A percentile compares a stretch with the other conserved stretches of the same genome.
Conservation (phyloP, 2,888 invertebrate genomes). For the Camponotus fellah region DNA sequence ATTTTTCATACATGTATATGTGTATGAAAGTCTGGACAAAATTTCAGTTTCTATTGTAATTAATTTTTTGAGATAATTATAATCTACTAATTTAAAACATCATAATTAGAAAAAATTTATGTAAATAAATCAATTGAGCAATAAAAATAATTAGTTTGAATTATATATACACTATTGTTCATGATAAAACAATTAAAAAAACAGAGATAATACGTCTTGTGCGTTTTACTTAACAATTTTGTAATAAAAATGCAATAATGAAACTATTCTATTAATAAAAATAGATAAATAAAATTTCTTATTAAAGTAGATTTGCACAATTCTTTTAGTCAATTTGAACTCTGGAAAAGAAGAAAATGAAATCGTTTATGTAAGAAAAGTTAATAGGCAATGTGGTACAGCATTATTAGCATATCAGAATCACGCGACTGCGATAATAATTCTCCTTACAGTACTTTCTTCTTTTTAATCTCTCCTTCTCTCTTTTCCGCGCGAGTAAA, state of each 20-base stretch:
- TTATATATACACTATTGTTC: not conserved
- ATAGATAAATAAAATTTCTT: not conserved
- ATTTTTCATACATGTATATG: not conserved
- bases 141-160: not conserved
- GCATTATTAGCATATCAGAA: constrained; percentile 2
- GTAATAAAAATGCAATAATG: not conserved
- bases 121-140: not conserved
- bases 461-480: constrained; percentile 49
- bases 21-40: not conserved
- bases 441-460: constrained; percentile 58
- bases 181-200: not conserved
- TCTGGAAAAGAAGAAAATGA: constrained; percentile 24
- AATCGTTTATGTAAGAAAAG: constrained; percentile 29
- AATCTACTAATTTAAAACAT: not conserved
- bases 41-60: not conserved
- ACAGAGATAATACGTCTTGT: too few relatives aligned
- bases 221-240: not conserved
- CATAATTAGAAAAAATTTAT: not conserved
- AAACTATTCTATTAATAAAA: not conserved
- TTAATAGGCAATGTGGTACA: constrained; percentile 4
- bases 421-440: constrained; percentile 19
- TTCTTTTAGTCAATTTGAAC: not conserved
- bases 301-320: constrained; percentile 1
- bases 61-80: not conserved
- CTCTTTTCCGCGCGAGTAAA: constrained; percentile 60